Evolutionary conservation across 2,888 invertebrate species (phyloP), one percentile per base, ranked within the genome.

Genomic region (Halocaridina rubra): DNA sequence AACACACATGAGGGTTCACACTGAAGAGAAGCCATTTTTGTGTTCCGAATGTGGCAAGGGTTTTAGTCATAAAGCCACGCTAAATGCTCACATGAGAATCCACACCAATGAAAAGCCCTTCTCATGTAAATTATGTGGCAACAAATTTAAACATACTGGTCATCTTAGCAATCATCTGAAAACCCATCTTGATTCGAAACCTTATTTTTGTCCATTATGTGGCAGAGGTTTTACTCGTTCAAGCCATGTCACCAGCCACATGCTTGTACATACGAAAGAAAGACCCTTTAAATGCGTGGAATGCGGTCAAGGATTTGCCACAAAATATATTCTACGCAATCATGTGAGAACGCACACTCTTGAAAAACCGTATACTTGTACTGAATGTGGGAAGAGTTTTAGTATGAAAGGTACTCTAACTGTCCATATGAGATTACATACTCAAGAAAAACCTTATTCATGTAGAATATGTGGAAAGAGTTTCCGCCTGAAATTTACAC

Each of bases 131-230:
- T 10, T 53, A 10, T 80, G 80, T 32, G 57, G 72, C 13, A 80
- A 33, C 8, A 32, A 39, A 53, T 80, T 80, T 24, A 57, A 61
- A 32, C 72, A 39, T 13, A 71, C 27, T 22, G 59, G 72, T 30
- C 29, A 39, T 22, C 71, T 32, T 24, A 80, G 30, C 1, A 72
- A 27, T 13, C 72, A 72, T 7, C n/a, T 71, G 32, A 27, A 33
- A 22, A 72, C 10, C 33, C 59, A 80, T 27, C 59, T 57, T 4
- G 80, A 59, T 22, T 57, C 57, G 27, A 80, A 80, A 32, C 78
- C 78, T 19, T 67, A 61, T 32, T 33, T 64, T 24, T 78, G 78
- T 46, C n/a, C 24, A n/a, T 24, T 64, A 67, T 78, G 78, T 59
- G 64, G 64, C 13, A 78, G 46, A 19, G n/a, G n/a, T 4, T 78